phyloP scores from a whole-genome alignment of 2,113 vertebrate species.

The Dolichotis patagonum region DNA sequence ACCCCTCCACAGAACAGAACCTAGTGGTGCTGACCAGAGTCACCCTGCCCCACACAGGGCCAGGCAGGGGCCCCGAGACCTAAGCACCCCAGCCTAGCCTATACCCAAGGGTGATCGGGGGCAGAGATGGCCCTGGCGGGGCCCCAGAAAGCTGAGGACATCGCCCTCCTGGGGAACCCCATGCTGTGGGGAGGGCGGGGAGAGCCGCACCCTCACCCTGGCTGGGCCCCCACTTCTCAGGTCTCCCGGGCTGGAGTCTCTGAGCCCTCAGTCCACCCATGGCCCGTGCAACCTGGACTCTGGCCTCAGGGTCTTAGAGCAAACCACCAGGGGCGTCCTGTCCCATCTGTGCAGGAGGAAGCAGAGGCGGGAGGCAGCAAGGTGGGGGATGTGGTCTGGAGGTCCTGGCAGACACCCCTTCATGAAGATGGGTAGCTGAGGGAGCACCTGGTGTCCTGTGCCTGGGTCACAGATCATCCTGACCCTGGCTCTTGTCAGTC shows the following conservation, averaged over 20 bases:
- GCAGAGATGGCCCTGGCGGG: background rate
- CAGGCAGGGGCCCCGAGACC: background rate
- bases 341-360: background rate
- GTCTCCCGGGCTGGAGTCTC: background rate
- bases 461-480: no score
- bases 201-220: background rate
- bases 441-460: accelerated
- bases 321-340: accelerated
- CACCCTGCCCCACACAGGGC: no score
- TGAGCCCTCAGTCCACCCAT: background rate
- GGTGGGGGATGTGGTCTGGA: no score
- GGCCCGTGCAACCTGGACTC: accelerated
- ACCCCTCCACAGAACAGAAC: background rate
- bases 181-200: no score
- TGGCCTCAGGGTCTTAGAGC: background rate
- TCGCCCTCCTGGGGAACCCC: background rate
- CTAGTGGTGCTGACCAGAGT: accelerated
- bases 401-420: background rate
- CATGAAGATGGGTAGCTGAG: accelerated
- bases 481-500: no score
- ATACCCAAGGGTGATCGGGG: background rate
- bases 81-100: background rate
- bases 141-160: background rate
- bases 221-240: background rate
- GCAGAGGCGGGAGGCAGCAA: background rate